These are phyloP conservation scores for Rhorus exstirpatorius DNA, from an alignment of 2,888 invertebrate genomes.

Conservation along the genomic window DNA sequence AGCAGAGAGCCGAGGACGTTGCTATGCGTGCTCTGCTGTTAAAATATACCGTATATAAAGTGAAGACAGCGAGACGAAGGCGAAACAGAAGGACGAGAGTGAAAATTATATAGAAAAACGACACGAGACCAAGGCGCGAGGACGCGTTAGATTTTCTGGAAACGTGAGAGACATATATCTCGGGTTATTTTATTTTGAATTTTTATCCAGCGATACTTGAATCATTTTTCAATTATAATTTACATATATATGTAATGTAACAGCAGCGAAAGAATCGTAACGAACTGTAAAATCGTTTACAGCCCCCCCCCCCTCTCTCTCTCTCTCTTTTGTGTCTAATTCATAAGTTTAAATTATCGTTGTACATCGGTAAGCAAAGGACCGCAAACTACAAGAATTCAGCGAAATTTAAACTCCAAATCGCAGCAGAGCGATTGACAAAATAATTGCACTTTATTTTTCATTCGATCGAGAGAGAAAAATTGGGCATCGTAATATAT, in stretches of 20 bases:
- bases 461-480: too few relatives aligned
- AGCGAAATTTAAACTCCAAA: too few relatives aligned
- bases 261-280: constrained; percentile 63
- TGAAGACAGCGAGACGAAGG: constrained; percentile 16
- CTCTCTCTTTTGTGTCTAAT: constrained; percentile 24
- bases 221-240: constrained; percentile 30
- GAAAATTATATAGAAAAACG: constrained; percentile 36
- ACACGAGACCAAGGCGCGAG: constrained; percentile 45
- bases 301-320: constrained; percentile 48
- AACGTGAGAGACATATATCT: constrained; percentile 56
- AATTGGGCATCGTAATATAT: too few relatives aligned
- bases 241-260: constrained; percentile 8
- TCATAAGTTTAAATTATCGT: too few relatives aligned
- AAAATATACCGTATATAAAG: constrained; percentile 13
- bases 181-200: background rate
- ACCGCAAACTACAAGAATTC: constrained; percentile 27
- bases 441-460: too few relatives aligned
- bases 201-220: constrained; percentile 25
- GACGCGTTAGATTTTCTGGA: constrained; percentile 63
- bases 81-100: constrained; percentile 12
- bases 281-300: constrained; percentile 74
- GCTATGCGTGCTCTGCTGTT: constrained; percentile 28
- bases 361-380: too few relatives aligned
- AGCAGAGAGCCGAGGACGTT: constrained; percentile 45
- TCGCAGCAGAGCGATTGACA: too few relatives aligned